Evolutionary conservation across 2,888 invertebrate genomes (phyloP).

Genomic region (Cephus rjabovi): DNA sequence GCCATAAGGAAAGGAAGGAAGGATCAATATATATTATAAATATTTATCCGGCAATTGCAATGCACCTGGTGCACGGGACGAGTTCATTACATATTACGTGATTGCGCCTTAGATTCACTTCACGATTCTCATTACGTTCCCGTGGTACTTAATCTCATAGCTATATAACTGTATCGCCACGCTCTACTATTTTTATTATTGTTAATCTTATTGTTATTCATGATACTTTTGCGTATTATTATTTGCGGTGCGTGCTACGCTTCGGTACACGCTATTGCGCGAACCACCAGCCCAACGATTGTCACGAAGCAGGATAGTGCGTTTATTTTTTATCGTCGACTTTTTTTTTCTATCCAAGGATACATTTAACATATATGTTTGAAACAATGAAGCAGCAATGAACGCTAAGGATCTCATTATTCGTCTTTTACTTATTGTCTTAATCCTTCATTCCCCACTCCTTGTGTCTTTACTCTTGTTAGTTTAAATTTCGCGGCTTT

Average conservation of each 20-base stretch:
- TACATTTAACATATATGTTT: background rate
- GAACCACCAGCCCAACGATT: background rate
- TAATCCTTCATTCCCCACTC: too few relatives aligned
- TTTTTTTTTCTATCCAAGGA: background rate
- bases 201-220: slow-evolving; percentile 8
- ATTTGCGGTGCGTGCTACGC: background rate
- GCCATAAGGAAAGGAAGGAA: too few relatives aligned
- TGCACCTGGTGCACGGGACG: too few relatives aligned
- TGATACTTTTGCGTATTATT: background rate
- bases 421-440: too few relatives aligned
- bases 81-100: too few relatives aligned
- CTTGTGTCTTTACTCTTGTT: too few relatives aligned
- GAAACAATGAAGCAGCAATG: background rate
- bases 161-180: background rate
- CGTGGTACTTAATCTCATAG: too few relatives aligned
- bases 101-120: too few relatives aligned
- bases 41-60: too few relatives aligned
- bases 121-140: too few relatives aligned
- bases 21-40: too few relatives aligned
- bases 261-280: background rate
- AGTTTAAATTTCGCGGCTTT: too few relatives aligned
- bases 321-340: background rate
- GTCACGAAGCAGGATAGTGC: background rate
- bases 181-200: slow-evolving; percentile 8
- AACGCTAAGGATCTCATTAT: slow-evolving; percentile 3